Conservation (phyloP, 2,113 vertebrate species). For the Hippocampus abdominalis region DNA sequence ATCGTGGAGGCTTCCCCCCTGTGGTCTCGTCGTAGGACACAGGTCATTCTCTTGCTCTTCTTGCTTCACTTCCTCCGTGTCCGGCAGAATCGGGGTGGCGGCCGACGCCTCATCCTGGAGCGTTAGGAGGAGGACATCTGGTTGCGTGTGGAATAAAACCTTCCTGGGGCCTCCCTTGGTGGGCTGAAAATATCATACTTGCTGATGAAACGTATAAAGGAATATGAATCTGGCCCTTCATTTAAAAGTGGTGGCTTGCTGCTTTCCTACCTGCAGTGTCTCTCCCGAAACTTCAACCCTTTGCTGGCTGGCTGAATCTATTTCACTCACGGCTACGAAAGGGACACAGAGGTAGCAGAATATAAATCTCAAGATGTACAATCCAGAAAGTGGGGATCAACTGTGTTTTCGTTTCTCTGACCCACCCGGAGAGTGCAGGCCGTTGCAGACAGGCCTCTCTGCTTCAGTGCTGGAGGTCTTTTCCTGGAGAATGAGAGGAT, state of each 20-base stretch:
- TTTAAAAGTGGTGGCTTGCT: neutral
- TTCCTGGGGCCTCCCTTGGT: slow-evolving; percentile 52
- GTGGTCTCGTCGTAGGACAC: neutral
- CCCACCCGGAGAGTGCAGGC: slow-evolving; percentile 68
- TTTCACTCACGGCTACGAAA: slow-evolving; percentile 51
- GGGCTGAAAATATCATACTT: slow-evolving; percentile 32
- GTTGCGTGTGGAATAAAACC: slow-evolving; percentile 72
- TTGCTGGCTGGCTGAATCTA: slow-evolving; percentile 35
- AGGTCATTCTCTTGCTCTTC: slow-evolving; percentile 28
- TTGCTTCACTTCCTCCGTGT: slow-evolving; percentile 32
- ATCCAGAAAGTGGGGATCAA: neutral
- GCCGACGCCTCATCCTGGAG: slow-evolving; percentile 40
- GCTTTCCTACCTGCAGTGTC: slow-evolving; percentile 49
- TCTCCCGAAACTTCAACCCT: slow-evolving; percentile 28
- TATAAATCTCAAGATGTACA: neutral
- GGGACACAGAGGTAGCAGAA: neutral
- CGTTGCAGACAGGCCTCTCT: slow-evolving; percentile 45
- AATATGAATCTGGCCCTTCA: neutral
- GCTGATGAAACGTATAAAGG: neutral
- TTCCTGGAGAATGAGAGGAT: neutral
- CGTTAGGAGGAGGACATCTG: slow-evolving; percentile 67
- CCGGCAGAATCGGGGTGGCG: slow-evolving; percentile 19
- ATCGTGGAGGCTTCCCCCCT: slow-evolving; percentile 8
- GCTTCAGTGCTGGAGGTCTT: slow-evolving; percentile 25
- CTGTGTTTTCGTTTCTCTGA: slow-evolving; percentile 12